Evolutionary conservation across 2,888 invertebrate genomes (phyloP).

Genomic region (Dryomyza anilis): DNA sequence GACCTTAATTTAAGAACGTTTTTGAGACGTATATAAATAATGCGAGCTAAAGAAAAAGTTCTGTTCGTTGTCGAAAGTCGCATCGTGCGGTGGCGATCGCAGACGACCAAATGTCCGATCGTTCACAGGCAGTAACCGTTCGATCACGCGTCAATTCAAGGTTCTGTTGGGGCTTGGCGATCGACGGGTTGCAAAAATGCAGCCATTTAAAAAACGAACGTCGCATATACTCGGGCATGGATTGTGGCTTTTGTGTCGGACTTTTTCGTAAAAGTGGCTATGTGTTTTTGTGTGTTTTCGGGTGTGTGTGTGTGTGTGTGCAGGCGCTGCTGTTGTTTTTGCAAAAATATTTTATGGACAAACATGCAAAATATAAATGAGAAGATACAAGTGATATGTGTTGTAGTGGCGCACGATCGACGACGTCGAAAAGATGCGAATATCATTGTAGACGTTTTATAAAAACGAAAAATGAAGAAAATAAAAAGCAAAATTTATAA

Average conservation of each 20-base stretch:
- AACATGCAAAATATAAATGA: conserved; percentile 20
- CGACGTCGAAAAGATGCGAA: conserved; percentile 46
- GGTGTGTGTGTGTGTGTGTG: conserved; percentile 7
- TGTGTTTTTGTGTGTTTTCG: neutral
- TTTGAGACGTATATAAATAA: neutral
- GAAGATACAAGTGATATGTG: neutral
- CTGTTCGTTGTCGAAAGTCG: neutral
- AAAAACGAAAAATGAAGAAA: conserved; percentile 15
- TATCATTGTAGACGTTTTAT: conserved; percentile 28
- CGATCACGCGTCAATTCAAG: conserved; percentile 13
- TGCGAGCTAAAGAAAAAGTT: neutral
- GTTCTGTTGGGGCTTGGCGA: conserved; percentile 3
- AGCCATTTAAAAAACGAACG: neutral
- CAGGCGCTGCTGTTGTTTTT: conserved; percentile 27
- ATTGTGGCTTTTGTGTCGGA: no score
- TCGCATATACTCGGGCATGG: no score
- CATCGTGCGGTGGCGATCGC: neutral
- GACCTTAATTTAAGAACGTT: neutral
- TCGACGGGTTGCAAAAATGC: neutral
- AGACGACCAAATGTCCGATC: no score
- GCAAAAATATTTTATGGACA: conserved; percentile 11
- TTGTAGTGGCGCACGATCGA: conserved; percentile 18
- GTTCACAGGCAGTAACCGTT: neutral
- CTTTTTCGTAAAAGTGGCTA: neutral
- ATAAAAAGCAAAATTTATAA: conserved; percentile 16